Percentiles rank a stretch among this genome's conserved stretches.
Conservation (phyloP, 2,888 invertebrate genomes). For the Dasysyrphus albostriatus region DNA sequence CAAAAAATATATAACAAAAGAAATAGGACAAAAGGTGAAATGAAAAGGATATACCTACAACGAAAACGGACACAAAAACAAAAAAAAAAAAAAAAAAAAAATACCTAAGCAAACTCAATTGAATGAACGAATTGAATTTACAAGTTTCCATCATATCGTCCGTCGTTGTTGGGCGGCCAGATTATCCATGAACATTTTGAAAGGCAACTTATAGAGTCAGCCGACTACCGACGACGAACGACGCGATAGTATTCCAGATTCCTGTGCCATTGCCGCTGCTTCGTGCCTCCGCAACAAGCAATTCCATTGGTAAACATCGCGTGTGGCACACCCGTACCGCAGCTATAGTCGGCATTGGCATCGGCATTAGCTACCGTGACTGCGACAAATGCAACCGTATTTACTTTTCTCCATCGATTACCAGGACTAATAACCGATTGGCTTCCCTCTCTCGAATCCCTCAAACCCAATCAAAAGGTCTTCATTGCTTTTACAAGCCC, state of each 20-base stretch:
- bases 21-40: constrained; percentile 36
- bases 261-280: background rate
- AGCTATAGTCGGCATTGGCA: background rate
- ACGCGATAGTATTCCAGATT: constrained; percentile 6
- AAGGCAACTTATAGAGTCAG: constrained; percentile 19
- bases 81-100: constrained; percentile 15
- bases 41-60: constrained; percentile 7
- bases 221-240: background rate
- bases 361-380: constrained; percentile 63
- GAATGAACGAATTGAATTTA: constrained; percentile 68
- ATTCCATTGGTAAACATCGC: constrained; percentile 68
- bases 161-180: constrained; percentile 28
- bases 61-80: background rate
- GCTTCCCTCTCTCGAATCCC: constrained; percentile 31
- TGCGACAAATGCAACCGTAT: constrained; percentile 72
- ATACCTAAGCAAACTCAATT: constrained; percentile 64
- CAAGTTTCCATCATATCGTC: constrained; percentile 46
- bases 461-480: constrained; percentile 30
- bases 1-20: constrained; percentile 6
- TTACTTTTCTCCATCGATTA: constrained; percentile 72
- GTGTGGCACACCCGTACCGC: constrained; percentile 50
- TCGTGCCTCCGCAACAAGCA: constrained; percentile 56
- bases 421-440: constrained; percentile 70
- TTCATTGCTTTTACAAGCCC: background rate
- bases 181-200: constrained; percentile 62